A percentile compares a stretch with the other conserved stretches of the same genome.
Evolutionary conservation across 1,140 invertebrate species (phyloP).

Genomic region (Stegodyphus dumicola): DNA sequence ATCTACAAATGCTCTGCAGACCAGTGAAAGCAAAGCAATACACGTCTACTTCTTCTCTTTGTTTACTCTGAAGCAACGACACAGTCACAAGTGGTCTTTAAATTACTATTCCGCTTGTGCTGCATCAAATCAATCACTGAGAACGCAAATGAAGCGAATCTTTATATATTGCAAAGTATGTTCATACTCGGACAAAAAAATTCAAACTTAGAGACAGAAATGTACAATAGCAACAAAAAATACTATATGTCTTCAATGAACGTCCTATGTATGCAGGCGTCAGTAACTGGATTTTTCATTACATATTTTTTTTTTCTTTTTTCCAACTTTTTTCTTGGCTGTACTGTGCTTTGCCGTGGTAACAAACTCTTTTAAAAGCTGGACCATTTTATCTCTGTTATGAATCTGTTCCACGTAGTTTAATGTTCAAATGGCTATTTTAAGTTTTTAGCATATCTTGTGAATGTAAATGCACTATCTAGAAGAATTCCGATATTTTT

Average conservation of each 20-base stretch:
- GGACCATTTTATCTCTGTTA: constrained; percentile 1
- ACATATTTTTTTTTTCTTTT: neutral
- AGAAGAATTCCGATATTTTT: constrained; percentile 45
- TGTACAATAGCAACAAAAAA: neutral
- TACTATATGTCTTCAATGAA: neutral
- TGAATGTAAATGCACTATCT: constrained; percentile 38
- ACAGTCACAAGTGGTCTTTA: too few relatives aligned
- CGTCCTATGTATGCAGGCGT: neutral
- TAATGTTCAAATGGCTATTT: neutral
- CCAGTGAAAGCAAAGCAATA: neutral
- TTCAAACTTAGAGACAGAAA: neutral
- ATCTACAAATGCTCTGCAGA: neutral
- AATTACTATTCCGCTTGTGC: neutral
- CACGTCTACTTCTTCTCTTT: neutral
- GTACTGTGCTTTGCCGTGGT: neutral
- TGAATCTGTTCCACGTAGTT: constrained; percentile 10
- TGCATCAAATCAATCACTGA: neutral
- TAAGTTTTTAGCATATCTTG: constrained; percentile 31
- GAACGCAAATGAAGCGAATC: neutral
- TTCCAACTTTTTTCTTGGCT: neutral
- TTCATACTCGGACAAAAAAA: neutral
- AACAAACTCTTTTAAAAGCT: neutral
- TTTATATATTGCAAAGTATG: neutral
- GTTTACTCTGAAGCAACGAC: neutral
- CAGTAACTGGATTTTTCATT: neutral